Conservation (phyloP, 1,140 invertebrate species). For the Geopemphigus sp. region DNA sequence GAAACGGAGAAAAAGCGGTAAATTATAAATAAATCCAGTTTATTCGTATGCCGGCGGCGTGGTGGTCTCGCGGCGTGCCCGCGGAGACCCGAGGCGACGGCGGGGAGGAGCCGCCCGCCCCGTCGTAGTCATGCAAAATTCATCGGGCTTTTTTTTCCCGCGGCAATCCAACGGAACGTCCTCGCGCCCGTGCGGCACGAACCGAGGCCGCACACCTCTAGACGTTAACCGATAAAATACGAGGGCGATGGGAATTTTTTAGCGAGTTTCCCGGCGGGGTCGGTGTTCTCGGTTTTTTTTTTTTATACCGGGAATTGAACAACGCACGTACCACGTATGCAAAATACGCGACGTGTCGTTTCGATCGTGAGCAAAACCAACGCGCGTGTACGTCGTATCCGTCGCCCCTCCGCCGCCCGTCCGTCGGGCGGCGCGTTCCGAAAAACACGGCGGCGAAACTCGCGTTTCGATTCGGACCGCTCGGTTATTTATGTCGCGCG, state of each 20-base stretch:
- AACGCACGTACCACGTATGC: not conserved
- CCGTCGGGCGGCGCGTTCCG: no score
- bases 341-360: no score
- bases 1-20: no score
- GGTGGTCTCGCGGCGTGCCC: not conserved
- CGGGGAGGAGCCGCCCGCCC: no score
- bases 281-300: not conserved
- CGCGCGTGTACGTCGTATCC: no score
- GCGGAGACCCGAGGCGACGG: not conserved
- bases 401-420: no score
- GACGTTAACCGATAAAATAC: constrained; percentile 6
- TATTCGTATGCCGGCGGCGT: constrained; percentile 21
- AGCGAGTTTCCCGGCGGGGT: not conserved
- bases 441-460: no score
- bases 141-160: constrained; percentile 20
- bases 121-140: constrained; percentile 46
- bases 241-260: constrained; percentile 40
- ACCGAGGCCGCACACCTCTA: not conserved
- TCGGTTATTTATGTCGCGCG: no score
- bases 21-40: constrained; percentile 48
- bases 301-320: not conserved
- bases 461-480: no score
- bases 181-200: not conserved
- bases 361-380: no score
- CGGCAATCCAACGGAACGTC: not conserved